A percentile compares a stretch with the other conserved stretches of the same genome.
Evolutionary conservation across 2,888 invertebrate genomes (phyloP).

Genomic region (Erebia aethiops): DNA sequence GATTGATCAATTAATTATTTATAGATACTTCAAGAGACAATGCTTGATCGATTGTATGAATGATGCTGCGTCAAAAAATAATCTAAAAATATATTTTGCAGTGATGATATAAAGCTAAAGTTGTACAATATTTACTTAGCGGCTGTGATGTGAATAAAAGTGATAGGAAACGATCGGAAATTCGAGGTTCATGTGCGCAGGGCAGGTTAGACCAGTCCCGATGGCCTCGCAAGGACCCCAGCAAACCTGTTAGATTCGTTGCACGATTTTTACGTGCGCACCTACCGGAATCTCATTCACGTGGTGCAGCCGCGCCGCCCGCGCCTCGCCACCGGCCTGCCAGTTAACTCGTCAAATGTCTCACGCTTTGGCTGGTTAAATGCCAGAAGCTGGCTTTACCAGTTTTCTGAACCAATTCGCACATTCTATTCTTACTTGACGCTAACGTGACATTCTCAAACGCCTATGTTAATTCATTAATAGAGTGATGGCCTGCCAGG

Average conservation of each 20-base stretch:
- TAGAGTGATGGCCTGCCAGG: slow-evolving; percentile 6
- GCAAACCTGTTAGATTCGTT: slow-evolving; percentile 83
- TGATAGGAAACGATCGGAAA: slow-evolving; percentile 78
- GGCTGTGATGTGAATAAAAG: slow-evolving; percentile 50
- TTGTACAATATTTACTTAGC: slow-evolving; percentile 17
- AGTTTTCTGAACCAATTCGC: slow-evolving; percentile 78
- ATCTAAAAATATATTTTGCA: slow-evolving; percentile 16
- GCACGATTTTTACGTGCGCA: slow-evolving; percentile 83
- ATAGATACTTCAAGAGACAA: slow-evolving; percentile 56
- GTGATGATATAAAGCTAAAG: slow-evolving; percentile 28
- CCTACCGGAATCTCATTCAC: slow-evolving; percentile 83
- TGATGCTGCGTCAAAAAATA: slow-evolving; percentile 23
- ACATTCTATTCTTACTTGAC: slow-evolving; percentile 63
- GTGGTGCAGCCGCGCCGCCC: slow-evolving; percentile 69
- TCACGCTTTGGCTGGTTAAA: slow-evolving; percentile 77
- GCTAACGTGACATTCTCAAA: slow-evolving; percentile 49
- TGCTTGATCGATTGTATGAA: slow-evolving; percentile 49
- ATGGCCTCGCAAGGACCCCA: slow-evolving; percentile 82
- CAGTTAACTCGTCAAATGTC: slow-evolving; percentile 82
- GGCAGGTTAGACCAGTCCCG: slow-evolving; percentile 84
- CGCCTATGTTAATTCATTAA: slow-evolving; percentile 42
- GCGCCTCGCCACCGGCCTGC: slow-evolving; percentile 60
- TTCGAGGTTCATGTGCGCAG: slow-evolving; percentile 78
- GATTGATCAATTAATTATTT: slow-evolving; percentile 71
- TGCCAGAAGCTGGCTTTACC: slow-evolving; percentile 80